Base-by-base conservation (phyloP, 1,140 invertebrate species). In the Heterodera schachtii region DNA sequence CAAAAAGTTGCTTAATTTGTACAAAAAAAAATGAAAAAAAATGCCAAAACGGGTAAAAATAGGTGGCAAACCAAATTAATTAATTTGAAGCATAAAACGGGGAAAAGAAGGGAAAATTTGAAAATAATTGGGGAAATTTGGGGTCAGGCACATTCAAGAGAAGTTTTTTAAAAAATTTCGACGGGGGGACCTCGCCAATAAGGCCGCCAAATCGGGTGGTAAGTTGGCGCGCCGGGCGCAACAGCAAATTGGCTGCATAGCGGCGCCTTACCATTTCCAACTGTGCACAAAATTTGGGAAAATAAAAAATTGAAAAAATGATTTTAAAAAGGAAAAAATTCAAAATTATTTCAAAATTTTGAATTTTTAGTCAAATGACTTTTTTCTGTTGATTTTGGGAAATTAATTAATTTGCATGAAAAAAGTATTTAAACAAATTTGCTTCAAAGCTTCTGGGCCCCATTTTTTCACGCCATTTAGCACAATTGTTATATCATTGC, bases 191-290 rank as follows among this genome's bases (percentile, higher is more conserved):
- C 52, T 81, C 79, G 57, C 64, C 83, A 31, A 77, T 67, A 47
- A 84, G 75, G n/a, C 75, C 67, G 66, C 57, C 74, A 82, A 83
- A 82, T 73, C 60, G 49, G 71, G 71, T 64, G 52, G 75, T 80
- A 57, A 73, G 78, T 74, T 67, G 46, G 49, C 80, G 80, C 13
- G 80, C 80, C 66, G 77, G 77, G 66, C 76, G 78, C 79, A 83
- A 73, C 76, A 84, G 82, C 82, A 84, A 69, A 73, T 78, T 70
- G 43, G 81, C 83, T 19, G 83, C 83, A 31, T 81, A 76, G 49
- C 74, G 75, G 46, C 82, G 82, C 73, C 79, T 84, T 21, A 66
- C 57, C 75, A 83, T 71, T 75, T 83, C 82, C 60, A 81, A 78
- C 82, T 83, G 78, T 83, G 78, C 16, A 80, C 21, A 60, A 80